These are phyloP conservation scores for Anastrepha obliqua DNA, from an alignment of 1,140 invertebrate genomes.

Conservation along the genomic window DNA sequence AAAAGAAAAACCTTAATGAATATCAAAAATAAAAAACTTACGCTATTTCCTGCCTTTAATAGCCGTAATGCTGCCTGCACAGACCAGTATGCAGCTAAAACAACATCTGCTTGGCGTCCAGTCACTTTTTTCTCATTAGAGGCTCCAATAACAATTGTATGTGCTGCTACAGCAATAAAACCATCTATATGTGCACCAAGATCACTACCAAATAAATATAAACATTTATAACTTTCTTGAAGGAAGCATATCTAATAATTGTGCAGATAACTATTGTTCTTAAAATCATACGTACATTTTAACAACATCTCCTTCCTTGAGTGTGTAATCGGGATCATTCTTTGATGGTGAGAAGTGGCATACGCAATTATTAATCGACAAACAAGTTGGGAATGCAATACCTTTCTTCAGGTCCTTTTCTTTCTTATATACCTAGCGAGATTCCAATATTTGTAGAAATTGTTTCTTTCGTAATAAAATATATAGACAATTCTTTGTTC, in stretches of 20 bases:
- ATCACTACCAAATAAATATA: constrained; percentile 80
- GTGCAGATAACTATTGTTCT: neutral
- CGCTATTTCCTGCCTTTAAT: constrained; percentile 93
- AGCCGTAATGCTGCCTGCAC: constrained; percentile 95
- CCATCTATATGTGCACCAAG: constrained; percentile 99
- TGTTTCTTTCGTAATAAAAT: neutral
- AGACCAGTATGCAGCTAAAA: constrained; percentile 95
- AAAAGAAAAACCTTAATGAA: neutral
- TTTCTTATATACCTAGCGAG: constrained; percentile 87
- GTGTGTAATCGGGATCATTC: constrained; percentile 90
- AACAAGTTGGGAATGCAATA: constrained; percentile 98
- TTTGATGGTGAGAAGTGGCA: constrained; percentile 98
- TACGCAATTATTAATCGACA: constrained; percentile 99
- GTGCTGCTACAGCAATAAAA: constrained; percentile 98
- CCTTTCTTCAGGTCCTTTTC: constrained; percentile 99
- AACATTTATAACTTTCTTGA: no score
- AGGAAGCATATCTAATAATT: neutral
- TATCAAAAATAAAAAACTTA: constrained; percentile 71
- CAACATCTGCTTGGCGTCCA: constrained; percentile 95
- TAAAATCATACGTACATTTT: constrained; percentile 86
- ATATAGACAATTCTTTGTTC: constrained; percentile 58
- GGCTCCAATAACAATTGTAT: constrained; percentile 94
- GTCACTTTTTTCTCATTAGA: constrained; percentile 82
- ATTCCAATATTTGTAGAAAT: neutral
- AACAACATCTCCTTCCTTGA: constrained; percentile 96